Percentiles rank a stretch among this genome's conserved stretches.
phyloP scores from a whole-genome alignment of 2,113 vertebrate genomes.

The Amphiprion ocellaris region DNA sequence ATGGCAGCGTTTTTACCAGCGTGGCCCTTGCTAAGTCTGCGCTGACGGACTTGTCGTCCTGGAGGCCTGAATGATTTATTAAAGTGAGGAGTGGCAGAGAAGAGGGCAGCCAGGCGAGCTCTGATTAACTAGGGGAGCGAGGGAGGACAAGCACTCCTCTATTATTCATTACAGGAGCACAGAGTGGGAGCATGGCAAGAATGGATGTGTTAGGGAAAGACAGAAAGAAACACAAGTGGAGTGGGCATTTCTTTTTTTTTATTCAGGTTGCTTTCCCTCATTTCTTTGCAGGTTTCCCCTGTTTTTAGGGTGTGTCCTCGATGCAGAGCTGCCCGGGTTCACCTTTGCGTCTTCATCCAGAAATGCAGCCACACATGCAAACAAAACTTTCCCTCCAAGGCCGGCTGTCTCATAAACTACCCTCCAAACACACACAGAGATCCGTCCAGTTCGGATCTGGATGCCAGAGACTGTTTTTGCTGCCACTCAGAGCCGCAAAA shows the following conservation, averaged over 20 bases:
- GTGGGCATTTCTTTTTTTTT: slow-evolving; percentile 14
- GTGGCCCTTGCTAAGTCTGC: slow-evolving; percentile 52
- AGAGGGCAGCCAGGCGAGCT: slow-evolving; percentile 80
- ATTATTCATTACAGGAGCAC: slow-evolving; percentile 82
- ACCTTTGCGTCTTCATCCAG: slow-evolving; percentile 29
- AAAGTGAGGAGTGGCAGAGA: slow-evolving; percentile 73
- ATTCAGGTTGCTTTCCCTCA: background rate
- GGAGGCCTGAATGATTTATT: slow-evolving; percentile 85
- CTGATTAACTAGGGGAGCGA: slow-evolving; percentile 83
- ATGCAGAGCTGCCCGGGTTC: background rate
- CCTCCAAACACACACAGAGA: slow-evolving; percentile 18
- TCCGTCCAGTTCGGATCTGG: slow-evolving; percentile 10
- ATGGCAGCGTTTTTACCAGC: slow-evolving; percentile 41
- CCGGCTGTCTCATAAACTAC: slow-evolving; percentile 46
- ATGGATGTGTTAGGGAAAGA: slow-evolving; percentile 11
- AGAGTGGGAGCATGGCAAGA: slow-evolving; percentile 45
- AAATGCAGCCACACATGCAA: slow-evolving; percentile 9
- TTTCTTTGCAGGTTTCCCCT: background rate
- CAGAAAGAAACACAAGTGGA: slow-evolving; percentile 25
- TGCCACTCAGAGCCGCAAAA: background rate
- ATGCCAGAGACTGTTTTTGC: slow-evolving; percentile 5
- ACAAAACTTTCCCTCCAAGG: slow-evolving; percentile 42
- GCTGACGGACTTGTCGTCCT: slow-evolving; percentile 72
- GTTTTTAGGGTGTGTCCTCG: slow-evolving; percentile 16
- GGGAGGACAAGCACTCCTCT: slow-evolving; percentile 83